Evolutionary conservation across 2,113 vertebrate genomes (phyloP).

Genomic region (Anarrhichthys ocellatus): DNA sequence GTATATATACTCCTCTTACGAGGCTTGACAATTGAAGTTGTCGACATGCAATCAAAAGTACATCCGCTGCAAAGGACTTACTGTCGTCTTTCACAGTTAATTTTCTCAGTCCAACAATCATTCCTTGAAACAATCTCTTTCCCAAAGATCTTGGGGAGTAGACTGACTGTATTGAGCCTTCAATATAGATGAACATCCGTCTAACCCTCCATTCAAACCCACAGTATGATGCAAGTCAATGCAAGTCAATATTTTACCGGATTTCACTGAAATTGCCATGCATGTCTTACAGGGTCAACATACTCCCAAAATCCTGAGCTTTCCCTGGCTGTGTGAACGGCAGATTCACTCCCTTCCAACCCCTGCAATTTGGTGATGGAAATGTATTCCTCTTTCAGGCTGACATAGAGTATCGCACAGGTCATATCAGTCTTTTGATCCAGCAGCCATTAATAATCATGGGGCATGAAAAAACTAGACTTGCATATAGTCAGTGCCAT

Average conservation of each 20-base stretch:
- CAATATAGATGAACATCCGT: constrained; percentile 59
- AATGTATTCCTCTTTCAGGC: constrained; percentile 71
- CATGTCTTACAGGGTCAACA: constrained; percentile 75
- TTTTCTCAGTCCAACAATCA: constrained; percentile 4
- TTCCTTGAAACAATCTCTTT: constrained; percentile 51
- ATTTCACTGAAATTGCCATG: constrained; percentile 77
- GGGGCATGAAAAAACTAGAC: constrained; percentile 68
- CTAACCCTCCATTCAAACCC: constrained; percentile 57
- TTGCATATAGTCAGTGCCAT: constrained; percentile 75
- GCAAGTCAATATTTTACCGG: constrained; percentile 77
- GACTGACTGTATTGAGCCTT: constrained; percentile 53
- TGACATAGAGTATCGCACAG: constrained; percentile 68
- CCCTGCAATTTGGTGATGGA: constrained; percentile 66
- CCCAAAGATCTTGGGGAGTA: constrained; percentile 23
- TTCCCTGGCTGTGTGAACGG: constrained; percentile 39
- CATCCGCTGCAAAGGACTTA: neutral
- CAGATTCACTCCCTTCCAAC: constrained; percentile 34
- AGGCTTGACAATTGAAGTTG: constrained; percentile 4
- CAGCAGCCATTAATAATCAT: constrained; percentile 80
- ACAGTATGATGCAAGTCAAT: constrained; percentile 77
- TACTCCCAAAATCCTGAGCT: constrained; percentile 48
- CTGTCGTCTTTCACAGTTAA: neutral
- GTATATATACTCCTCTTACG: neutral
- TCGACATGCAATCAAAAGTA: neutral
- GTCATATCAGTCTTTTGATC: constrained; percentile 79